A percentile compares a stretch with the other conserved stretches of the same genome.
These are phyloP conservation scores for Gadopsis marmoratus DNA, from an alignment of 2,797 vertebrate genomes.

Conservation along the genomic window DNA sequence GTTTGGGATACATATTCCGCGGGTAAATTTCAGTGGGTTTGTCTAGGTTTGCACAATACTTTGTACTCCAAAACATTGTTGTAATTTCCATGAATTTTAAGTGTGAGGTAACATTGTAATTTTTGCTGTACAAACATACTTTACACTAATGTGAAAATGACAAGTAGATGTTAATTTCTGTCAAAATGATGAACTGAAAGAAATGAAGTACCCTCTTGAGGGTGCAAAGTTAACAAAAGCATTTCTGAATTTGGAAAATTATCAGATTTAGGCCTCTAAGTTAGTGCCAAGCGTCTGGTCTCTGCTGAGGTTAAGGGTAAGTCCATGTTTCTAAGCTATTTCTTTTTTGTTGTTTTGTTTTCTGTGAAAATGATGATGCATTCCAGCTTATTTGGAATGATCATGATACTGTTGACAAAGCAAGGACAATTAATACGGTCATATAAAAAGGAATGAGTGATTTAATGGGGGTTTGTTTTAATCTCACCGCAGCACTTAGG, in stretches of 20 bases:
- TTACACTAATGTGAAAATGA: neutral
- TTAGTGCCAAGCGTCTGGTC: neutral
- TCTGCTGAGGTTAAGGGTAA: neutral
- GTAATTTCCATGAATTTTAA: neutral
- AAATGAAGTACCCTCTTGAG: neutral
- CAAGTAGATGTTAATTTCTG: neutral
- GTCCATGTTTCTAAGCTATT: slow-evolving; percentile 12
- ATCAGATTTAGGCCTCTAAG: neutral
- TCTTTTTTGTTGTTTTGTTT: neutral
- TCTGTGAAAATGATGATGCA: slow-evolving; percentile 29
- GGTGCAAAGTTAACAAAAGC: neutral
- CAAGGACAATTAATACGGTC: slow-evolving; percentile 61
- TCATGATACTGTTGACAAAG: slow-evolving; percentile 50
- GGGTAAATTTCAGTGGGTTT: neutral
- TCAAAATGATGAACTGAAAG: neutral
- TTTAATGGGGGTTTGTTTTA: slow-evolving; percentile 41
- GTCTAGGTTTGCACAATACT: neutral
- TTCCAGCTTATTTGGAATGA: slow-evolving; percentile 55
- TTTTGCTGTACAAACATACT: neutral
- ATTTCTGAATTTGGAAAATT: neutral
- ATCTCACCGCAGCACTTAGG: slow-evolving; percentile 45
- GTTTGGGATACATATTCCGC: neutral
- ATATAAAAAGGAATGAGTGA: slow-evolving; percentile 50
- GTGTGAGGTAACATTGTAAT: neutral
- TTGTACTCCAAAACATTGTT: neutral